Base-by-base conservation (phyloP, 2,797 vertebrate species). In the Cetoscarus ocellatus region DNA sequence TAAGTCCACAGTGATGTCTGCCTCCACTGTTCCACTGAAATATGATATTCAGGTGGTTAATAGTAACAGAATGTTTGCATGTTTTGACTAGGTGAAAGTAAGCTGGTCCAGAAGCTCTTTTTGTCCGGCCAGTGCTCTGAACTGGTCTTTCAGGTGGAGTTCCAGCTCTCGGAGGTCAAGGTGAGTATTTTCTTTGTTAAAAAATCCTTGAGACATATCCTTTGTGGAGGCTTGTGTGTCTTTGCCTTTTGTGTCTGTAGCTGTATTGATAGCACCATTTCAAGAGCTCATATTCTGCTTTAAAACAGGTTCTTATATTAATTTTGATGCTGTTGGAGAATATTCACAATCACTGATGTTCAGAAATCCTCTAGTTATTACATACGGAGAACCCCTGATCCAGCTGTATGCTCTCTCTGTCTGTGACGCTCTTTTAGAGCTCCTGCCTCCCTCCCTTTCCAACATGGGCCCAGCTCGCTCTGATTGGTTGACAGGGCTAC, bases 101-200 rank as follows among this genome's bases (percentile, higher is more conserved):
- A 90, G 80, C 78, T 72, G 55, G 76, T 95, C 13, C 92, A 91
- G 71, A 93, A 86, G 77, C 62, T 96, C 80, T 92, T 78, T 59
- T 39, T 98, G 38, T 86, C 91, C 1, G 97, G 97, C 68, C 85
- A 64, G 61, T 96, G 96, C 80, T 80, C 67, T 49, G 89, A 90
- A 5, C 17, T 97, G 59, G 43, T 71, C 50, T 98, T 98, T 88
- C 93, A 96, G 15, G 55, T 98, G 62, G 96, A 98, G 88, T 97
- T 98, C 86, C 89, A 95, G 60, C 83, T 97, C 48, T 87, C 93
- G 48, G 93, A 97, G 80, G 75, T 83, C 36, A 90, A 93, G 95
- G 97, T 98, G 94, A 86, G 83, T 80, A 10, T 8, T 52, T 54
- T 10, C 36, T 36, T 60, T 10, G 51, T 42, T 2, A 55, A 42